Percentiles rank a stretch among this genome's conserved stretches.
These are phyloP conservation scores for Phoeniculus purpureus DNA, from an alignment of 2,797 vertebrate species.

Conservation along the genomic window DNA sequence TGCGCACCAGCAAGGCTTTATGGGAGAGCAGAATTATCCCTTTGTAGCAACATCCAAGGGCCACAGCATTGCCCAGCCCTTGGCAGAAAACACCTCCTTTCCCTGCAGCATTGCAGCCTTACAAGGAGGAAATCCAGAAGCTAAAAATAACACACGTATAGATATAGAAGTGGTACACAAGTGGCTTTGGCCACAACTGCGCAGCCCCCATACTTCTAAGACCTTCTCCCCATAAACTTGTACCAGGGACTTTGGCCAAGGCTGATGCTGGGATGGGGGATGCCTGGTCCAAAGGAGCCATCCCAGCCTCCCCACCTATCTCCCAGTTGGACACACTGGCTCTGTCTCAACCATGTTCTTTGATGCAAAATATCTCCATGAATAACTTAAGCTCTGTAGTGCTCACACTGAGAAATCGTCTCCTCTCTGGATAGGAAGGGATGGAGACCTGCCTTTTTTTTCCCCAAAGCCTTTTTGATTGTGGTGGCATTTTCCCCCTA, in stretches of 20 bases:
- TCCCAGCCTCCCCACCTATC: neutral
- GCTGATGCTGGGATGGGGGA: neutral
- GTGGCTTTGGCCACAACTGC: neutral
- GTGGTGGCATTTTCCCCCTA: neutral
- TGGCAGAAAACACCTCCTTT: accelerated
- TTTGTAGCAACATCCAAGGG: neutral
- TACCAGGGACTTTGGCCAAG: neutral
- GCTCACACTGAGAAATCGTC: neutral
- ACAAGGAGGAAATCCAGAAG: neutral
- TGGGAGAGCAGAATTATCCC: neutral
- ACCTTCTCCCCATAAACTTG: no score
- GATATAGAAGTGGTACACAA: neutral
- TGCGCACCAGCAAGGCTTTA: neutral
- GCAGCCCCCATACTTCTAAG: neutral
- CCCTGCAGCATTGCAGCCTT: neutral
- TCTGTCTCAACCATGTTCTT: neutral
- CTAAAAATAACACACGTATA: neutral
- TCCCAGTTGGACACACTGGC: accelerated
- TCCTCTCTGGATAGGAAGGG: neutral
- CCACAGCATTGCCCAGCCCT: neutral
- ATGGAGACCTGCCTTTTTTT: neutral
- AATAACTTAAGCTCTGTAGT: neutral
- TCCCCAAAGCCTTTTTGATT: neutral
- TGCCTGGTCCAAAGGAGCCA: accelerated
- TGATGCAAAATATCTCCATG: neutral